These are phyloP conservation scores for Cephus sareptanus DNA, from an alignment of 2,888 invertebrate genomes.

Conservation along the genomic window DNA sequence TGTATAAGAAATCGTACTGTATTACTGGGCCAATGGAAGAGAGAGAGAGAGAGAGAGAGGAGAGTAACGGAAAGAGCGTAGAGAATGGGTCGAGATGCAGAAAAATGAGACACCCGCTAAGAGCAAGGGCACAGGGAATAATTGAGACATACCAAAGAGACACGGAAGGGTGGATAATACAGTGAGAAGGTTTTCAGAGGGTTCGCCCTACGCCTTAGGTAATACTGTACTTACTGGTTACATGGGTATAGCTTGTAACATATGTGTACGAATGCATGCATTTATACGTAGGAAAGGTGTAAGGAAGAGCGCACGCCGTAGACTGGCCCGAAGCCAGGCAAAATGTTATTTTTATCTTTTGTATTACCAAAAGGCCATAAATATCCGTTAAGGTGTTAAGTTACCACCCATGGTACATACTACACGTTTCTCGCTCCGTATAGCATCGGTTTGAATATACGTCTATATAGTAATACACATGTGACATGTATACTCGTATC, in stretches of 20 bases:
- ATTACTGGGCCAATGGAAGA: not conserved
- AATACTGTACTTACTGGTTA: slow-evolving; percentile 6
- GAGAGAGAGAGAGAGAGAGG: not conserved
- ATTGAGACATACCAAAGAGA: slow-evolving; percentile 31
- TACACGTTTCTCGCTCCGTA: slow-evolving; percentile 21
- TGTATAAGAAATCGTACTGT: not conserved
- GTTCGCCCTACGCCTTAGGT: slow-evolving; percentile 23
- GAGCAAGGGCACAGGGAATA: slow-evolving; percentile 15
- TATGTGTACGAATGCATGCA: not conserved
- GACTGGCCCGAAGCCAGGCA: slow-evolving; percentile 28
- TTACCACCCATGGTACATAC: slow-evolving; percentile 38
- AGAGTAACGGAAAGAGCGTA: not conserved
- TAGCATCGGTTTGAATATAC: slow-evolving; percentile 5
- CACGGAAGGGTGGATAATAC: slow-evolving; percentile 16
- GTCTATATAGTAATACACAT: slow-evolving; percentile 1
- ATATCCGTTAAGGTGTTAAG: slow-evolving; percentile 44
- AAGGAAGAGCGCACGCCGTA: not conserved
- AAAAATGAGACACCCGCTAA: not conserved
- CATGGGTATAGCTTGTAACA: not conserved
- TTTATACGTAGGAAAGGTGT: not conserved
- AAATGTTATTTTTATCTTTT: slow-evolving; percentile 40
- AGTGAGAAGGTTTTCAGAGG: slow-evolving; percentile 21
- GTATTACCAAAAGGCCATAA: slow-evolving; percentile 40
- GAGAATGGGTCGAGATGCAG: too few species aligned
- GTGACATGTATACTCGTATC: slow-evolving; percentile 24